These are phyloP conservation scores for Phymanthus crucifer DNA, from an alignment of 92 coral and sea anemone species.

Conservation along the genomic window DNA sequence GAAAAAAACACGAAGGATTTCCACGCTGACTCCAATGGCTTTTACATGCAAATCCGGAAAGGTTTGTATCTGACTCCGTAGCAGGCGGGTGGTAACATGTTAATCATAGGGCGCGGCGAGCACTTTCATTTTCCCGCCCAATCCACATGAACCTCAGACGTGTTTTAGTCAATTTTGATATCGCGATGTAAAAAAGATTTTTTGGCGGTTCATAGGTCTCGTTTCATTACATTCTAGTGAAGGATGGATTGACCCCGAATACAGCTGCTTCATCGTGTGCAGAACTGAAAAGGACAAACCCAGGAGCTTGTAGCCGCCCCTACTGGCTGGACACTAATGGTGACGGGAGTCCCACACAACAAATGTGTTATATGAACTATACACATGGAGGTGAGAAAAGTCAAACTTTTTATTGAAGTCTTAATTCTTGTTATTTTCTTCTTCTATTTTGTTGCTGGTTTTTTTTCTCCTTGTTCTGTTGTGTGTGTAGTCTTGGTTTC, in stretches of 20 bases:
- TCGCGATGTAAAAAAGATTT: background rate
- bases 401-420: too few species aligned
- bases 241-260: background rate
- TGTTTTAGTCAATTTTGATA: too few species aligned
- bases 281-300: background rate
- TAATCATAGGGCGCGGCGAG: background rate
- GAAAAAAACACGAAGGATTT: background rate
- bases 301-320: background rate
- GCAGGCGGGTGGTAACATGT: too few species aligned
- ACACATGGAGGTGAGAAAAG: background rate
- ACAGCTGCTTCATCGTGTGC: background rate
- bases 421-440: background rate
- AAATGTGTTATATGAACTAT: background rate
- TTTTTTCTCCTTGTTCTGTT: background rate
- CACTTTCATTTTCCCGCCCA: too few species aligned
- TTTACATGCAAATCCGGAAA: background rate
- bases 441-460: background rate
- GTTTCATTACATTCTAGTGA: background rate
- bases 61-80: background rate
- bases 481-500: too few species aligned
- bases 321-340: slow-evolving; percentile 4
- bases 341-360: background rate
- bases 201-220: background rate
- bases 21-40: background rate
- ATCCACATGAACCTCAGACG: too few species aligned